Percentiles rank a stretch among this genome's conserved stretches.
Evolutionary conservation across 1,140 invertebrate species (phyloP).

Genomic region (Penaeus indicus): DNA sequence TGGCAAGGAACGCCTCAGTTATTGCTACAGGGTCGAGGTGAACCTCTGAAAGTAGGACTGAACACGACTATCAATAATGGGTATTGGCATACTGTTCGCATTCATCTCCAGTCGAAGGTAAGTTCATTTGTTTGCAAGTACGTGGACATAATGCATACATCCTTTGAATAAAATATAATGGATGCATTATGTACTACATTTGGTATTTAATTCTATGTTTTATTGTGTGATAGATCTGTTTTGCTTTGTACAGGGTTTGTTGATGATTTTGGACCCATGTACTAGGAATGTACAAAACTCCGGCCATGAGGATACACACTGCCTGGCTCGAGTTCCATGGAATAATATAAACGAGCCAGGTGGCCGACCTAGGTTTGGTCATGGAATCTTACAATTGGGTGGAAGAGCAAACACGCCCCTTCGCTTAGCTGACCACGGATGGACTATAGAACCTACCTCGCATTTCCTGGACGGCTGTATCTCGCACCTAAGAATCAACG

Average conservation of each 20-base stretch:
- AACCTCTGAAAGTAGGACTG: slow-evolving; percentile 31
- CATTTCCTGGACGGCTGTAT: slow-evolving; percentile 36
- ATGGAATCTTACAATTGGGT: slow-evolving; percentile 36
- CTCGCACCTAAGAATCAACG: slow-evolving; percentile 45
- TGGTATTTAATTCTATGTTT: no score
- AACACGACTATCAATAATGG: slow-evolving; percentile 34
- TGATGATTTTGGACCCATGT: no score
- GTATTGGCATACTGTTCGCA: slow-evolving; percentile 41
- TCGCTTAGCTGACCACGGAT: slow-evolving; percentile 19
- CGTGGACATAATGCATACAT: no score
- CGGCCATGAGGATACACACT: no score
- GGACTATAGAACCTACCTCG: slow-evolving; percentile 25
- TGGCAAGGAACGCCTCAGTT: slow-evolving; percentile 28
- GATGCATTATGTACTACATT: no score
- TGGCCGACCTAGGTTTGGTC: neutral
- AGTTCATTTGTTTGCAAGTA: neutral
- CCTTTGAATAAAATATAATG: no score
- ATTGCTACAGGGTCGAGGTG: slow-evolving; percentile 29
- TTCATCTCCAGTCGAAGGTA: slow-evolving; percentile 25
- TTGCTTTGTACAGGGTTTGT: no score
- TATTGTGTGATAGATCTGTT: no score
- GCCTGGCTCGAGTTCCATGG: no score
- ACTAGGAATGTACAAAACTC: no score
- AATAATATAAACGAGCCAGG: neutral
- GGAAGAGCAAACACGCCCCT: slow-evolving; percentile 33